Base-by-base conservation (phyloP, 2,888 invertebrate species). In the Lasiommata megera region DNA sequence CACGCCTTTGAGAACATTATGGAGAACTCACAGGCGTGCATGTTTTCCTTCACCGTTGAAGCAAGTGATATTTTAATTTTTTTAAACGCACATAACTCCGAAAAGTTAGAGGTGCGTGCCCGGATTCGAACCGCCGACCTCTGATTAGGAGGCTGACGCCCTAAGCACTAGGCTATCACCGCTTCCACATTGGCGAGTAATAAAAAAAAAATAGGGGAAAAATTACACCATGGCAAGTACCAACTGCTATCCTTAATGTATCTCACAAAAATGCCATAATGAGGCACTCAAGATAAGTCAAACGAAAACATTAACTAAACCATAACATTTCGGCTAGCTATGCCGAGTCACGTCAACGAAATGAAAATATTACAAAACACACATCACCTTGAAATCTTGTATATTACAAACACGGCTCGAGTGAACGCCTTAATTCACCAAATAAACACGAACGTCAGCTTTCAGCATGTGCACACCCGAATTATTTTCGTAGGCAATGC, bases 361-460 rank as follows among this genome's bases (percentile, higher is more conserved):
- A 50, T 3, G 23, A 23, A 51, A 50, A 6, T 23, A 62, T 62
- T 59, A 59, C 56, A 51, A 62, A 62, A 62, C 51, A 51, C 16
- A 41, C 46, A 54, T 59, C 59, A 56, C 62, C 62, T 62, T 62
- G 62, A 62, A 53, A 54, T 56, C 59, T 59, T 54, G 59, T 59
- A 46, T 41, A 41, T 40, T 14, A 36, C 52, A 40, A 14, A 12
- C 38, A 28, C 17, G 14, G 9, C 16, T n/a, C 3, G 17, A 12
- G 17, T n/a, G 23, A 23, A 43, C 29, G 50, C 36, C n/a, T 37
- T 44, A 38, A 40, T 54, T 52, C 47, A 52, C 51, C 18, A 46
- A 56, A 53, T 38, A 36, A 54, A 52, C 47, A 56, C 52, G 37
- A 34, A 34, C 41, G 28, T 54, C 18, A 54, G 38, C 52, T 43